Percentiles rank a stretch among this genome's conserved stretches.
phyloP scores from a whole-genome alignment of 1,140 invertebrate species.

The Chlorops oryzae region DNA sequence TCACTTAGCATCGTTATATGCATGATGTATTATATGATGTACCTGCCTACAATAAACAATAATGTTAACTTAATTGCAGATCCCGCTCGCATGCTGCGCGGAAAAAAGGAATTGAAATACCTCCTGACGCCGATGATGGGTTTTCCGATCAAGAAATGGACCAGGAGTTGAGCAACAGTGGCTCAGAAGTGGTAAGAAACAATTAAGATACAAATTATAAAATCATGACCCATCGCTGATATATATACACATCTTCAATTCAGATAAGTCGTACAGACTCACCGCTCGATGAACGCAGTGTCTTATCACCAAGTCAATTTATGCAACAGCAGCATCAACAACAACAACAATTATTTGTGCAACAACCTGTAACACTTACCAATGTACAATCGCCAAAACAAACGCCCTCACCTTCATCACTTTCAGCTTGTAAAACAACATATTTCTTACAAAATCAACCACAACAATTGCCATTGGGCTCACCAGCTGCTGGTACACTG shows the following conservation, averaged over 20 bases:
- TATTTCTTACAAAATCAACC: conserved; percentile 34
- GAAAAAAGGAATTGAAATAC: conserved; percentile 55
- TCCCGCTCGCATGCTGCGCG: conserved; percentile 75
- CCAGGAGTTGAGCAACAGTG: conserved; percentile 42
- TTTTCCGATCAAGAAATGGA: conserved; percentile 50
- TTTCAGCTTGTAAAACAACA: conserved; percentile 32
- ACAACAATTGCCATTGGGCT: conserved; percentile 39
- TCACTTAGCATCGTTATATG: background rate
- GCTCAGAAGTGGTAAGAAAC: conserved; percentile 37
- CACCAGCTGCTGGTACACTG: conserved; percentile 38
- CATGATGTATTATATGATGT: background rate
- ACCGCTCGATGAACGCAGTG: conserved; percentile 30
- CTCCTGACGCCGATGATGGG: conserved; percentile 52
- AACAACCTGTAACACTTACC: background rate
- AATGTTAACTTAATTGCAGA: no score
- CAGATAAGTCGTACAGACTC: conserved; percentile 39
- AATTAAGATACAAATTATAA: no score
- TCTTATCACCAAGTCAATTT: conserved; percentile 4
- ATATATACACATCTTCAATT: no score
- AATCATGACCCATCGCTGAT: no score
- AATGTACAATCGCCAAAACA: conserved; percentile 21
- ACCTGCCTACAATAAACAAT: background rate
- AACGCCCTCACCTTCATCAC: conserved; percentile 34
- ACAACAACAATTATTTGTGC: conserved; percentile 6
- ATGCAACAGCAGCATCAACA: conserved; percentile 14